Percentiles rank a stretch among this genome's conserved stretches.
Evolutionary conservation across 2,797 vertebrate species (phyloP).

Genomic region (Ctenosaura bakeri): DNA sequence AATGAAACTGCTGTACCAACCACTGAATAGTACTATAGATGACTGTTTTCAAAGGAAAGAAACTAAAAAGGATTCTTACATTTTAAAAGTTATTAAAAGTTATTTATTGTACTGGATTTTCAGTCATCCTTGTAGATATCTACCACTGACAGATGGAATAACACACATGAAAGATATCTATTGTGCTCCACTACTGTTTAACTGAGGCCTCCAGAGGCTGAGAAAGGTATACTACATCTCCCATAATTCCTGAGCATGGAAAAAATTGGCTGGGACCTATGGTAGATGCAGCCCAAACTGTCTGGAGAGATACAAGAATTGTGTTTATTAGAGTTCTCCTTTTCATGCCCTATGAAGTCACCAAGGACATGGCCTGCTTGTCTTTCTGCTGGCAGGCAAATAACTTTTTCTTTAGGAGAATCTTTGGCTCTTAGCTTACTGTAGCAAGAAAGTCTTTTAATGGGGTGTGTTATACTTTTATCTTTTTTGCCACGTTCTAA

Average conservation of each 20-base stretch:
- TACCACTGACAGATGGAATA: neutral
- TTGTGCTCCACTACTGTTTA: neutral
- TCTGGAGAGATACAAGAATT: neutral
- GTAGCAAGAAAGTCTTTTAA: no score
- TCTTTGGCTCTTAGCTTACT: no score
- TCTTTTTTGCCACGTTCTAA: no score
- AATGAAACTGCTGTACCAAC: conserved; percentile 46
- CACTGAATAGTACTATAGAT: neutral
- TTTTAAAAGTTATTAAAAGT: conserved; percentile 9
- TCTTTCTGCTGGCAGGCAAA: no score
- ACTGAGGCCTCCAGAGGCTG: neutral
- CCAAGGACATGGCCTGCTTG: neutral
- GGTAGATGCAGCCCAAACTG: no score
- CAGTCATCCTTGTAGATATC: neutral
- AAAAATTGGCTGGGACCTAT: no score
- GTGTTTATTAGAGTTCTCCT: neutral
- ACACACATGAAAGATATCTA: neutral
- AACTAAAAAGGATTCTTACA: neutral
- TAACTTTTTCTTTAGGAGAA: no score
- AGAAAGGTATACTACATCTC: no score
- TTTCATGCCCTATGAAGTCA: neutral
- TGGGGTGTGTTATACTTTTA: no score
- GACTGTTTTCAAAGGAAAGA: conserved; percentile 30
- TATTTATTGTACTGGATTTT: neutral
- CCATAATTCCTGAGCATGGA: no score